Evolutionary conservation across 2,113 vertebrate genomes (phyloP), one percentile per base, ranked within the genome.

Genomic region (Isichthys henryi): DNA sequence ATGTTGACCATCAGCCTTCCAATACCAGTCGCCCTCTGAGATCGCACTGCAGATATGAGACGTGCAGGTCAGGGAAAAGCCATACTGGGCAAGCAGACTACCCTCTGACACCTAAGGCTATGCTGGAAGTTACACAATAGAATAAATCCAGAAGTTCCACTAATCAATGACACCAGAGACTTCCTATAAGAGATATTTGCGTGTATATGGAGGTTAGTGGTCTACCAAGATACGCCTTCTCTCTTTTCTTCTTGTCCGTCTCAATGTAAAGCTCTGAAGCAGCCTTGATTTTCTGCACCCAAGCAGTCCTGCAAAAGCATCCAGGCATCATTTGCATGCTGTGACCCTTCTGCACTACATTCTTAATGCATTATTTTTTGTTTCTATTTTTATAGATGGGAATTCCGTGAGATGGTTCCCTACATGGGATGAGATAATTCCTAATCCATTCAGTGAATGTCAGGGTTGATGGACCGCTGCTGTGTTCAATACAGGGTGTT

Each of bases 281-380:
- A 1, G 98, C 98, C 93, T 99, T 99, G 88, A 99, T 99, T 92
- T 99, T 99, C 95, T 99, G 98, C 90, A 99, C 98, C 98, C 98
- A 99, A 56, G 98, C 97, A 5, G 98, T 99, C 96, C 98, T 99
- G 95, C 85, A 19, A 88, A 46, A 89, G 31, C 53, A 62, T 23
- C 56, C 39, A 88, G 31, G 31, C 53, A 62, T 53, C 85, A 87
- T 27, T 35, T 53, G 48, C 46, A 86, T 27, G 3, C 46, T 39
- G 39, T 82, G 77, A 82, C 77, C 31, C 15, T 45, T 52, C 48
- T 52, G 48, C 83, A 19, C 5, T 21, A 17, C 31, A 58, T 86
- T 86, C 6, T 39, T 35, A 86, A 52, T 52, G 49, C 7, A 84
- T 84, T 48, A 23, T 2, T 80, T 35, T 43, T 13, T 35, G 17